These are phyloP conservation scores for Catocala nupta DNA, from an alignment of 2,888 invertebrate species.

Conservation along the genomic window DNA sequence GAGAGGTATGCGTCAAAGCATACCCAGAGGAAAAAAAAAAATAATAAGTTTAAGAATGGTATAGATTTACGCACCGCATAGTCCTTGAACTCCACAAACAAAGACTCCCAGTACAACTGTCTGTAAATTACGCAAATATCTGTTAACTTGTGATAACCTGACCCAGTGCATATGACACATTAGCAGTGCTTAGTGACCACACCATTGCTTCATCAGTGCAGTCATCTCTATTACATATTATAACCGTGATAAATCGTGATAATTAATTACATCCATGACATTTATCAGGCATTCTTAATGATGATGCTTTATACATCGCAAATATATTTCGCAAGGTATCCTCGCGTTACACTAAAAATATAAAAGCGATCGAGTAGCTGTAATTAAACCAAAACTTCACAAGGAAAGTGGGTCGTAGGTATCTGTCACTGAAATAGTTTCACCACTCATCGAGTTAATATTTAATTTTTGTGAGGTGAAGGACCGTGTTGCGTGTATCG, in stretches of 20 bases:
- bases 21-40: no score
- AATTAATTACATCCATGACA: slow-evolving; percentile 11
- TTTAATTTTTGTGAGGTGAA: slow-evolving; percentile 66
- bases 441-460: slow-evolving; percentile 57
- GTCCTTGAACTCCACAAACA: no score
- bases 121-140: no score
- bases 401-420: slow-evolving; percentile 60
- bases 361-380: slow-evolving; percentile 50
- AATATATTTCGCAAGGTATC: slow-evolving; percentile 34
- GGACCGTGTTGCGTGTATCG: slow-evolving; percentile 72
- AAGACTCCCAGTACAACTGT: no score
- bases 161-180: no score
- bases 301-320: slow-evolving; percentile 15
- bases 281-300: slow-evolving; percentile 14
- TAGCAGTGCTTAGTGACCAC: no score
- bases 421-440: slow-evolving; percentile 62
- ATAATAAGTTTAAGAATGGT: no score
- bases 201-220: not conserved
- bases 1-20: no score
- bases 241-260: slow-evolving; percentile 12
- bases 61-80: no score
- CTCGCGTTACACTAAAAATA: slow-evolving; percentile 32
- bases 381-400: slow-evolving; percentile 60
- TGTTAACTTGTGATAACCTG: no score
- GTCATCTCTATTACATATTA: slow-evolving; percentile 11